Evolutionary conservation across 2,113 vertebrate species (phyloP), one percentile per base, ranked within the genome.

Genomic region (Oryzias woworae): DNA sequence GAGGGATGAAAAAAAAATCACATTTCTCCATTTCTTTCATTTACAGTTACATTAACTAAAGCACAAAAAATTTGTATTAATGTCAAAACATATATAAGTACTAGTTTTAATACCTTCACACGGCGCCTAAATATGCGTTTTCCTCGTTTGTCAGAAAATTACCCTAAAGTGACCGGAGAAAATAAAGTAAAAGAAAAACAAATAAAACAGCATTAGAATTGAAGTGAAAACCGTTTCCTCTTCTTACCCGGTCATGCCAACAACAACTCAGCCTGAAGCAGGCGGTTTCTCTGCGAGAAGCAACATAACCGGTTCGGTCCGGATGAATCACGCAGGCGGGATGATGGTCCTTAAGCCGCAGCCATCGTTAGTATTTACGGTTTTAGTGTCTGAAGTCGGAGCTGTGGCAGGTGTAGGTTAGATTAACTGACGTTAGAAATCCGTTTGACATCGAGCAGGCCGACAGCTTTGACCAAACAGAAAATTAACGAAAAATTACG

Each of bases 191-290:
- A 63, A 1, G 31, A 24, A 41, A 16, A n/a, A 42, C 23, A 47
- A 17, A 43, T 12, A 23, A 47, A 45, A 45, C 17, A 45, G 16
- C 44, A 45, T 45, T 15, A 45, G 14, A 45, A 69, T 56, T 41
- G 31, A 3, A 31, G 4, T 17, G 28, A 13, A 23, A 53, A 28
- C 58, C 1, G 77, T 66, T 71, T 83, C 71, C 61, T 76, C 80
- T 80, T 76, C 80, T 80, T 55, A 85, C 74, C 77, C 61, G 41
- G 77, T 73, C 75, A 79, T 53, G 57, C 71, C 63, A 54, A 66
- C 63, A 54, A 66, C 55, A 73, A 69, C 48, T 84, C 75, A 78
- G 66, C 67, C 83, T n/a, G 79, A 77, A 28, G 12, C 76, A 45
- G 71, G 70, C 70, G 50, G 44, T 16, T 59, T 60, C 45, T 65